phyloP scores from a whole-genome alignment of 2,888 invertebrate genomes.

The Patella pellucida region DNA sequence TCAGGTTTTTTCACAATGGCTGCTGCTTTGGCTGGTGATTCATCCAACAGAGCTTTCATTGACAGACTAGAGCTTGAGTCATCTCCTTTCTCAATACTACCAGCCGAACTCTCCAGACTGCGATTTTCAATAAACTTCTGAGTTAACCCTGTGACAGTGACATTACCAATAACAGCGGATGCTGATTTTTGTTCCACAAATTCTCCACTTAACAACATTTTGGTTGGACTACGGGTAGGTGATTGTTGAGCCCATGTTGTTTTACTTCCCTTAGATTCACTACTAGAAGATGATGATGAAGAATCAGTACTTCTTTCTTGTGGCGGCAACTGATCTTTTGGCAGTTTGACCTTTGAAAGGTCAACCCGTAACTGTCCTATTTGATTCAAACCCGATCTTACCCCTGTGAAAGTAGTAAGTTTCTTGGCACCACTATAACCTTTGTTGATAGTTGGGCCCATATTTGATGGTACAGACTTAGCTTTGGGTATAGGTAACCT shows the following conservation, averaged over 20 bases:
- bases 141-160: not conserved
- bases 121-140: conserved; percentile 4
- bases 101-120: conserved; percentile 8
- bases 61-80: conserved; percentile 1
- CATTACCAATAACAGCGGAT: not conserved
- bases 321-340: not conserved
- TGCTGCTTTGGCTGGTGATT: not conserved
- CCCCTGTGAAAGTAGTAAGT: not conserved
- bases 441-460: not conserved
- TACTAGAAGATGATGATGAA: not conserved
- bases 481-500: not conserved
- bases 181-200: not conserved
- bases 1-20: not conserved
- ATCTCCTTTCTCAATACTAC: conserved; percentile 3
- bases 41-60: not conserved
- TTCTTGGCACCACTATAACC: not conserved
- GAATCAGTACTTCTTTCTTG: not conserved
- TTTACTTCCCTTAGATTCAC: not conserved
- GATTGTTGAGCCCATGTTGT: conserved; percentile 8
- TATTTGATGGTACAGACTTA: not conserved
- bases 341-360: not conserved
- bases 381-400: not conserved
- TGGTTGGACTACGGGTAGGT: conserved; percentile 3
- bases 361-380: too few species aligned
- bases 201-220: not conserved